Conservation (phyloP, 2,888 invertebrate species). For the Idaea dimidiata region DNA sequence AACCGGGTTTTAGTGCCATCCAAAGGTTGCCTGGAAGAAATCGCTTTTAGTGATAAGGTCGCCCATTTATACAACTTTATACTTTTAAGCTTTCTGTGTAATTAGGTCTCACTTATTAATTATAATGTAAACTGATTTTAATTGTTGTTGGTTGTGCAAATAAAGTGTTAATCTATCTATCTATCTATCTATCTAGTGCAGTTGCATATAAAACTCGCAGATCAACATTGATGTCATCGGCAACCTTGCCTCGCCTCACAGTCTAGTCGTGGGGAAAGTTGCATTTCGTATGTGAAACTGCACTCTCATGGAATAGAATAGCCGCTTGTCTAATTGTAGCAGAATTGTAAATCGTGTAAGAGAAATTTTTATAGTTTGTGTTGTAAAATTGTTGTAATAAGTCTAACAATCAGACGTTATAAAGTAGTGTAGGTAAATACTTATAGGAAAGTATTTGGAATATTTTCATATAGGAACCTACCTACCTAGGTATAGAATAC, state of each 20-base stretch:
- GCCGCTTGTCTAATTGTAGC: constrained; percentile 19
- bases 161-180: too few relatives aligned
- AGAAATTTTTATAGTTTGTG: not conserved
- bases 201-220: not conserved
- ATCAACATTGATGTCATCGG: not conserved
- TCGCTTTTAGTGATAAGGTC: too few relatives aligned
- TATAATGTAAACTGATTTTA: too few relatives aligned
- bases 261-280: constrained; percentile 58
- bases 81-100: too few relatives aligned
- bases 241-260: not conserved
- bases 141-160: too few relatives aligned
- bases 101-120: too few relatives aligned
- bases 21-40: too few relatives aligned
- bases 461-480: too few relatives aligned
- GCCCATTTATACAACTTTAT: too few relatives aligned
- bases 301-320: constrained; percentile 54
- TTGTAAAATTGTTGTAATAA: not conserved
- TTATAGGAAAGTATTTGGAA: too few relatives aligned
- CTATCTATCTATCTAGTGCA: not conserved
- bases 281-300: constrained; percentile 63
- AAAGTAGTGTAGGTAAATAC: not conserved
- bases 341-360: constrained; percentile 8
- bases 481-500: too few relatives aligned
- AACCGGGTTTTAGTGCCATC: too few relatives aligned
- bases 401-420: not conserved